Conservation (phyloP, 2,113 vertebrate genomes). For the Petaurus breviceps region DNA sequence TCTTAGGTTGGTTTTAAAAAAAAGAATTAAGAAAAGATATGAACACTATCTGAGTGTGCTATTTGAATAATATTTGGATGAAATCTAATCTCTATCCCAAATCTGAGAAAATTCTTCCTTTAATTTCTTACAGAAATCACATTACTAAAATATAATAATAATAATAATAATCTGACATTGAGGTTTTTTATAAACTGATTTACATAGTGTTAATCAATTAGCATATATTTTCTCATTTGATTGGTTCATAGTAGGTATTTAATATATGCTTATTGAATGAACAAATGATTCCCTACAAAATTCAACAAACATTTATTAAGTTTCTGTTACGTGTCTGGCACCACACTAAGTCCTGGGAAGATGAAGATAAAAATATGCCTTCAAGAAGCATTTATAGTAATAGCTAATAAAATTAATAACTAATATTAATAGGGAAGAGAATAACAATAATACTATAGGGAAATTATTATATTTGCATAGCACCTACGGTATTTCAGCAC, state of each 20-base stretch:
- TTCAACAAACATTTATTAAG: neutral
- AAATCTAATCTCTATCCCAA: neutral
- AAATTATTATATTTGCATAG: neutral
- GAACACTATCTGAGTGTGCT: neutral
- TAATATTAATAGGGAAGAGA: neutral
- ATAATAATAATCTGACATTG: neutral
- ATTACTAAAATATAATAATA: neutral
- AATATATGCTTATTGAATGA: neutral
- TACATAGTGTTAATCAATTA: neutral
- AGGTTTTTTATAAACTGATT: conserved; percentile 21
- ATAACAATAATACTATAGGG: neutral
- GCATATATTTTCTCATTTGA: neutral
- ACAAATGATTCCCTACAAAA: neutral
- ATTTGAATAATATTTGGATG: neutral
- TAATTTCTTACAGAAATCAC: neutral
- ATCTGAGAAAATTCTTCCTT: neutral
- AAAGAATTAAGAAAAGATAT: neutral
- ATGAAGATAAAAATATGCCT: neutral
- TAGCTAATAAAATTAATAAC: neutral
- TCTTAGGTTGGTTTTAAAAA: neutral
- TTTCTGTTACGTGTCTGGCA: neutral
- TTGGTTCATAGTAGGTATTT: neutral
- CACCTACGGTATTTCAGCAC: neutral
- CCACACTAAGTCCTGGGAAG: neutral
- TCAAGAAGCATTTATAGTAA: neutral